Conservation (phyloP, 1,140 invertebrate species). For the Sogatella furcifera region DNA sequence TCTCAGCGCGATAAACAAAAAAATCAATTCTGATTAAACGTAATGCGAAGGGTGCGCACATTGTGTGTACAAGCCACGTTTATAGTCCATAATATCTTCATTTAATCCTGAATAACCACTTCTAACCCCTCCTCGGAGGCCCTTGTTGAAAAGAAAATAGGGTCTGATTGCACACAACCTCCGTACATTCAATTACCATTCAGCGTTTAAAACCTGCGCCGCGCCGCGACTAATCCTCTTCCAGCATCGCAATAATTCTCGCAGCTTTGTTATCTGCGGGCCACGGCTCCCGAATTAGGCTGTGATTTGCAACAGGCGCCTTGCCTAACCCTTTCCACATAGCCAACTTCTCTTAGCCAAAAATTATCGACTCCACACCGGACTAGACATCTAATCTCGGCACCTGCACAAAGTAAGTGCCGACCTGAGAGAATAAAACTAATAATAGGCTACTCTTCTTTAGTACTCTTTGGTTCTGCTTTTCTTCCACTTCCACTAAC, state of each 20-base stretch:
- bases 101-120: constrained; percentile 17
- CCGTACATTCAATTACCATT: constrained; percentile 8
- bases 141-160: constrained; percentile 10
- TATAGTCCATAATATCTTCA: constrained; percentile 21
- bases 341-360: too few relatives aligned
- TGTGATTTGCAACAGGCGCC: constrained; percentile 10
- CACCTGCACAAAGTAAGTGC: too few relatives aligned
- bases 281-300: constrained; percentile 13
- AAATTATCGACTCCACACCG: too few relatives aligned
- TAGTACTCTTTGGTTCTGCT: too few relatives aligned
- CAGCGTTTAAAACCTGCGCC: constrained; percentile 14
- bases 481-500: too few relatives aligned
- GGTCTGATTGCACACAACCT: constrained; percentile 9
- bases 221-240: constrained; percentile 8
- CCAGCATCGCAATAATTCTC: constrained; percentile 2
- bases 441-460: too few relatives aligned
- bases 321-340: too few relatives aligned
- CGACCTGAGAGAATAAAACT: too few relatives aligned
- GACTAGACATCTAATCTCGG: too few relatives aligned
- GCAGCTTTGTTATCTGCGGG: constrained; percentile 13
- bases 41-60: constrained; percentile 12
- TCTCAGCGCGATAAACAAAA: constrained; percentile 13
- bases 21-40: constrained; percentile 21
- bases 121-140: neutral
- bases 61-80: constrained; percentile 15